Evolutionary conservation across 2,888 invertebrate species (phyloP).

Genomic region (Noctua janthina): DNA sequence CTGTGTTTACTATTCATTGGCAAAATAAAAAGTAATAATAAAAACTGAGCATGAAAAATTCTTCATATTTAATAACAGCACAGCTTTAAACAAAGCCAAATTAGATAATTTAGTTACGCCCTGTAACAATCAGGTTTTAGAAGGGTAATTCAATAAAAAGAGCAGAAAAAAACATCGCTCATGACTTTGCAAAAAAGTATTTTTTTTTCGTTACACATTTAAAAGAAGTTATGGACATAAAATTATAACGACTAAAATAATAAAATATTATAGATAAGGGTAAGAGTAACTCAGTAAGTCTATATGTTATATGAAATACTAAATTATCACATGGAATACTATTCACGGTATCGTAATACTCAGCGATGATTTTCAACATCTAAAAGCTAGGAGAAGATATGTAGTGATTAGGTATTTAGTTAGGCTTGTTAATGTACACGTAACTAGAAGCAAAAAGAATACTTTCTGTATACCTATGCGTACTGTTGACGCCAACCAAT

Average conservation of each 20-base stretch:
- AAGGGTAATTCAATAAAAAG: constrained; percentile 6
- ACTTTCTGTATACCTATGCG: not conserved
- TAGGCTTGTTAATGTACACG: not conserved
- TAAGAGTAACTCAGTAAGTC: not conserved
- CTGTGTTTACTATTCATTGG: not conserved
- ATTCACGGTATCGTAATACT: not conserved
- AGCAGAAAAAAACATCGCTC: not conserved
- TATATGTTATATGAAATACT: not conserved
- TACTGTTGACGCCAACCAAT: not conserved
- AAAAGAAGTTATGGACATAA: not conserved
- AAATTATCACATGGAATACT: not conserved
- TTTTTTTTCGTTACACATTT: not conserved
- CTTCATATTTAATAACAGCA: not conserved
- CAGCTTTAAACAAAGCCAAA: not conserved
- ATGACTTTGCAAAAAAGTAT: not conserved
- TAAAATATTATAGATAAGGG: not conserved
- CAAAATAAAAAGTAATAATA: not conserved
- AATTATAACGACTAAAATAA: not conserved
- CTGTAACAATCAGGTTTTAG: constrained; percentile 6
- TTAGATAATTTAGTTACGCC: not conserved
- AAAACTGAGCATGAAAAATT: not conserved
- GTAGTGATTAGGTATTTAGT: not conserved
- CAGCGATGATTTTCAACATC: not conserved
- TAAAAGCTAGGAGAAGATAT: not conserved
- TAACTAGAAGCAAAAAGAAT: not conserved